Conservation (phyloP, 2,888 invertebrate species). For the Mythimna albipuncta region DNA sequence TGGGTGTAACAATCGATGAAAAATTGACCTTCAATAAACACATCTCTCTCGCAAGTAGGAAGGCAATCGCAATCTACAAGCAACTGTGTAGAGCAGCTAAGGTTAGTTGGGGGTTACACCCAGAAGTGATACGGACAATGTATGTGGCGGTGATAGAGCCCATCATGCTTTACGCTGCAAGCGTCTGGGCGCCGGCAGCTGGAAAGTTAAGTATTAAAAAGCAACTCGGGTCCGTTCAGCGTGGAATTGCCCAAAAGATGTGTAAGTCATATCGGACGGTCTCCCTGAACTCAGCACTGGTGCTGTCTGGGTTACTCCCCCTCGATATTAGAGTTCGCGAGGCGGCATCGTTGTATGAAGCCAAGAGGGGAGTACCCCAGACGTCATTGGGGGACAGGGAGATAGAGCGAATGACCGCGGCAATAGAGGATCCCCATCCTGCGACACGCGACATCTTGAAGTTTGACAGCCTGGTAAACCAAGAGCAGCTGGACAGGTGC, state of each 20-base stretch:
- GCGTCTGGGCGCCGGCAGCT: conserved; percentile 39
- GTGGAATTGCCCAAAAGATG: conserved; percentile 42
- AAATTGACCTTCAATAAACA: conserved; percentile 6
- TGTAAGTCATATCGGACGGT: conserved; percentile 38
- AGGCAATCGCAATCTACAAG: background rate
- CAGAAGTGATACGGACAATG: background rate
- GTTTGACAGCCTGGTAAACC: background rate
- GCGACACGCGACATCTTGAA: background rate
- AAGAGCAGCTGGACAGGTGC: background rate
- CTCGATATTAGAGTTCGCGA: background rate
- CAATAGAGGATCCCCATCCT: background rate
- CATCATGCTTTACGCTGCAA: conserved; percentile 29
- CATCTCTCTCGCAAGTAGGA: background rate
- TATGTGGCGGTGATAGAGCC: conserved; percentile 25
- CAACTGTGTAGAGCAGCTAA: background rate
- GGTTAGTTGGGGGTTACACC: too few relatives aligned
- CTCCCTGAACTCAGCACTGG: too few relatives aligned
- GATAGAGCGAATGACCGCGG: background rate
- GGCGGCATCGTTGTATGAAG: conserved; percentile 1
- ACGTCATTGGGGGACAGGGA: background rate
- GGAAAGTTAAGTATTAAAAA: background rate
- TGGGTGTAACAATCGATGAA: conserved; percentile 45
- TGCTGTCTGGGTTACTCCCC: too few relatives aligned
- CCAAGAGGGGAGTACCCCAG: conserved; percentile 3
- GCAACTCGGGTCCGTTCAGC: conserved; percentile 19